Evolutionary conservation across 2,113 vertebrate genomes (phyloP).

Genomic region (Perca fluviatilis): DNA sequence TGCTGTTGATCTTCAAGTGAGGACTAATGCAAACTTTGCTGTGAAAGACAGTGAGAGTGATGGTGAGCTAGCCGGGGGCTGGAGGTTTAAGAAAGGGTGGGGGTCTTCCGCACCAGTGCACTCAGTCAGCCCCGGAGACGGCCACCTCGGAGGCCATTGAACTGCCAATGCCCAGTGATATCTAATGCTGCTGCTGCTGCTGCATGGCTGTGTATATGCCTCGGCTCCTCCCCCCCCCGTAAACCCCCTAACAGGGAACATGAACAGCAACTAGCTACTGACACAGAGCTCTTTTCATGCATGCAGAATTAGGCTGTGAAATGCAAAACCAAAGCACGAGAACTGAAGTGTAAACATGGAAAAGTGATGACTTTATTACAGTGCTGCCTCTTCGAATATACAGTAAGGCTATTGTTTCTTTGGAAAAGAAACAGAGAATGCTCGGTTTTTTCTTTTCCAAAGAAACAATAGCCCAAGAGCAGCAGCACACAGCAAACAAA

Average conservation of each 20-base stretch:
- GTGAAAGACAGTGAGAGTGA: conserved; percentile 62
- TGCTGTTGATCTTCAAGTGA: conserved; percentile 77
- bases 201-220: conserved; percentile 20
- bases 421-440: too few species aligned
- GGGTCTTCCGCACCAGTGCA: conserved; percentile 54
- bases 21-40: conserved; percentile 68
- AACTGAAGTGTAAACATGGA: conserved; percentile 68
- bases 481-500: conserved; percentile 41
- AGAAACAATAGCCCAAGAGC: conserved; percentile 48
- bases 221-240: conserved; percentile 18
- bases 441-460: conserved; percentile 19
- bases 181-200: conserved; percentile 38
- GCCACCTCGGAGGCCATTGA: conserved; percentile 48
- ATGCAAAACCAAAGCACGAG: conserved; percentile 58
- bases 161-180: conserved; percentile 49
- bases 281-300: conserved; percentile 67
- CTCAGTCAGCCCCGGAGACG: conserved; percentile 54
- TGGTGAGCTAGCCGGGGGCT: conserved; percentile 46
- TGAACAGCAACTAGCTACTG: conserved; percentile 31
- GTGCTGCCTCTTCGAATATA: conserved; percentile 43
- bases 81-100: conserved; percentile 20
- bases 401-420: conserved; percentile 29
- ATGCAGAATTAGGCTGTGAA: conserved; percentile 65
- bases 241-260: conserved; percentile 35
- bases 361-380: conserved; percentile 58